Base-by-base conservation (phyloP, 1,140 invertebrate genomes). In the Acromyrmex charruanus region DNA sequence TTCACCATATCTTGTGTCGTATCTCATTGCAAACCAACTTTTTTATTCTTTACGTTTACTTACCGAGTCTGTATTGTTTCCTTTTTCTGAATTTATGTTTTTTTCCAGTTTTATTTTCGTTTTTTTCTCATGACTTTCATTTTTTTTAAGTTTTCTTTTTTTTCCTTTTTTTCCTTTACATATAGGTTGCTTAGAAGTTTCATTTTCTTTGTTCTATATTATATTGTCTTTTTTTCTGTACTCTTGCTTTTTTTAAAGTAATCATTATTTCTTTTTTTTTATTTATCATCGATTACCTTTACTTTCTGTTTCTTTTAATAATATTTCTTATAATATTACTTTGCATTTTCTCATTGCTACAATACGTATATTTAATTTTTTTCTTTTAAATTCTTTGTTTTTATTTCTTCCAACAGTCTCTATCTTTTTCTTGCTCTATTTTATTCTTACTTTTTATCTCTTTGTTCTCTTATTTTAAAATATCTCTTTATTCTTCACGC, bases 321-420 rank as follows among this genome's bases (percentile, higher is more conserved):
- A 55, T 80, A 79, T 79, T 65, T 68, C 7, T 66, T 35, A 44
- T 10, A 35, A 35, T 35, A 35, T 35, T 35, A 28, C 10, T 53
- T 79, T 53, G 49, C 39, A 66, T 66, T 28, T 65, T 51, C 10
- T 49, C 18, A 10, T 39, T 79, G 16, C 61, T 79, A 18, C 18
- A 51, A 44, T 63, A 59, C 55, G n/a, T 77, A 63, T 79, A 63
- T 79, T 79, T 79, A 80, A 6, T 53, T 51, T 18, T 68, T 53
- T 53, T 66, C 39, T n/a, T 69, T 25, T 39, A 21, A 80, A 53
- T 69, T 28, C 14, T 6, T 25, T 68, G 16, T 55, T 80, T 66
- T 80, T 80, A n/a, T 35, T 55, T 68, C n/a, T 69, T 80, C 21
- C 18, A 51, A 66, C 16, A 18, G 18, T 31, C 28, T n/a, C 18